Evolutionary conservation across 2,888 invertebrate species (phyloP), one percentile per base, ranked within the genome.

Genomic region (Coronaproctus castanopsis): DNA sequence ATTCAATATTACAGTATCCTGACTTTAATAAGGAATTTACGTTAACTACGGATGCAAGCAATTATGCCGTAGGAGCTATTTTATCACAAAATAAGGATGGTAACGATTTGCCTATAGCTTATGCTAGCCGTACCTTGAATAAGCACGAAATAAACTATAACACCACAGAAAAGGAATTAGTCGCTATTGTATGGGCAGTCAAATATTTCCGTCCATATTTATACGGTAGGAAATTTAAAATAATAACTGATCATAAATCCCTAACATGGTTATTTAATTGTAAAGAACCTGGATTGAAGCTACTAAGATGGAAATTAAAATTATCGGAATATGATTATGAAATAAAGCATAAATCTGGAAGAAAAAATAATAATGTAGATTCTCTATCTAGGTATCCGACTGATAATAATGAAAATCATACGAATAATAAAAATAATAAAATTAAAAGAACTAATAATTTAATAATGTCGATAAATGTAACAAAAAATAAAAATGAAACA

Each of bases 131-230:
- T 52, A 67, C 67, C 3, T 57, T 69, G 24, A 68, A 67, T 60
- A 62, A 63, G 60, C 63, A 67, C 1, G 68, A 70, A 64, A 57
- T 23, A 48, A 67, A 67, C 55, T 69, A 67, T 58, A 59, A 61
- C 1, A 65, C 64, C 8, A 68, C 59, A 2, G 68, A 70, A 65
- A 66, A 65, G 58, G 69, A 69, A 64, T 60, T 68, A 1, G 54
- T 69, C 22, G 69, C 67, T 14, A 67, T 70, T 1, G 64, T 69
- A 10, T 68, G 65, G 63, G 64, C 66, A 24, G 62, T 66, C 8
- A 66, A 67, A 58, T 63, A 66, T 63, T 69, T 67, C 54, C 52
- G 66, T 54, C 68, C 68, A 2, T 70, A 70, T 61, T 24, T 63
- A 8, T 62, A 60, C 49, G 63, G 57, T 0, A 48, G 55, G 22